phyloP scores from a whole-genome alignment of 53 echinoderm and acorn worm species.

The Patiria pectinifera region DNA sequence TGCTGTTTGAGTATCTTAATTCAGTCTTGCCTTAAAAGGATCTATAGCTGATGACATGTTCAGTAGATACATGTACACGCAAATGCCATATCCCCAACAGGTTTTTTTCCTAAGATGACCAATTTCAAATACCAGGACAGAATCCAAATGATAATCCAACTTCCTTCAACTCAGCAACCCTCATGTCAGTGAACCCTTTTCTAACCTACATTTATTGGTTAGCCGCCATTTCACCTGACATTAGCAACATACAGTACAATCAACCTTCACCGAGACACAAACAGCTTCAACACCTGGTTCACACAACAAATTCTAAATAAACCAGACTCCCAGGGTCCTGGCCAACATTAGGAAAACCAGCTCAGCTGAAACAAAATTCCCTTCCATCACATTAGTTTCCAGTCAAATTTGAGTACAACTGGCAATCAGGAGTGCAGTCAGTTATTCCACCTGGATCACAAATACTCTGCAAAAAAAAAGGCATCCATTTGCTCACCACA shows the following conservation, averaged over 20 bases:
- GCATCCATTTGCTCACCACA: constrained; percentile 13
- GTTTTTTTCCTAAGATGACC: too few relatives aligned
- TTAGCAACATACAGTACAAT: not conserved
- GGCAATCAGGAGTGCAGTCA: not conserved
- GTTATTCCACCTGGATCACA: not conserved
- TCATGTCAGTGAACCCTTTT: not conserved
- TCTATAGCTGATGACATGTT: too few relatives aligned
- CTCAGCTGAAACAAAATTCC: not conserved
- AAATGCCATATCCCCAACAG: too few relatives aligned
- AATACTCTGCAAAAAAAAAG: not conserved
- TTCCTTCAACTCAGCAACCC: not conserved
- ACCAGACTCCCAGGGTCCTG: not conserved
- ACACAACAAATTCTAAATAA: not conserved
- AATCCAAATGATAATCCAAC: too few relatives aligned
- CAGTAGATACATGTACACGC: too few relatives aligned
- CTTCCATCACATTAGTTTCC: constrained; percentile 35
- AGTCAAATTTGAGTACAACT: not conserved
- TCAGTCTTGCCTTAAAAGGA: too few relatives aligned
- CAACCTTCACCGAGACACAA: not conserved
- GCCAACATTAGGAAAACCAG: not conserved
- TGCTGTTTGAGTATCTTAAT: too few relatives aligned
- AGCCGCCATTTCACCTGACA: not conserved
- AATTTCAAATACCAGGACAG: too few relatives aligned
- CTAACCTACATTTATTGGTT: not conserved
- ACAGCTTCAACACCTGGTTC: constrained; percentile 21